Conservation (phyloP, 2,797 vertebrate genomes). For the Siniperca obscura region DNA sequence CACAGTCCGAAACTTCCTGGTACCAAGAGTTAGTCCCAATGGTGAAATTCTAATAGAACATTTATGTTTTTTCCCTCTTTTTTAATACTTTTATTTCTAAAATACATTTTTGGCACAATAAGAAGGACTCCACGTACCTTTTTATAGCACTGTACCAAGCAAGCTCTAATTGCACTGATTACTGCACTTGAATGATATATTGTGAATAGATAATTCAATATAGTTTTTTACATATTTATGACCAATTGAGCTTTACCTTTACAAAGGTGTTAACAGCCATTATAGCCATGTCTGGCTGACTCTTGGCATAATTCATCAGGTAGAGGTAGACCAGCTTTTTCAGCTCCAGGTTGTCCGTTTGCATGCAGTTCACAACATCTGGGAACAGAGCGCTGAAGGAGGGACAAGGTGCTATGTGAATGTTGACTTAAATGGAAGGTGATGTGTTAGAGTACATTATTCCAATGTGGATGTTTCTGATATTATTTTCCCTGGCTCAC, state of each 20-base stretch:
- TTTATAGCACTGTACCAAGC: not conserved
- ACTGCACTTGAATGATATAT: not conserved
- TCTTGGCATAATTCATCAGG: slow-evolving; percentile 99
- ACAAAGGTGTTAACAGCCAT: slow-evolving; percentile 99
- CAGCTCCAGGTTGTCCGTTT: slow-evolving; percentile 97
- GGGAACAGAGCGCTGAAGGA: slow-evolving; percentile 92
- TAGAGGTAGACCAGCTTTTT: slow-evolving; percentile 99
- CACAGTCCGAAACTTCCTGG: not conserved
- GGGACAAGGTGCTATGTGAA: slow-evolving; percentile 9
- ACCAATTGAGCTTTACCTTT: slow-evolving; percentile 84
- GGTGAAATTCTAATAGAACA: not conserved
- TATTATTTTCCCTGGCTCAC: slow-evolving; percentile 73
- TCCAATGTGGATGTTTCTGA: not conserved
- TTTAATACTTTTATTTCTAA: not conserved
- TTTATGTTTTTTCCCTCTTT: not conserved
- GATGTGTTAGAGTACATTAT: not conserved
- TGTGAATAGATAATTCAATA: not conserved
- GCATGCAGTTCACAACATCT: slow-evolving; percentile 99
- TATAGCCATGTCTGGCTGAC: slow-evolving; percentile 99
- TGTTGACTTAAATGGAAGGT: not conserved
- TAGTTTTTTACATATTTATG: not conserved
- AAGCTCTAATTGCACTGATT: not conserved
- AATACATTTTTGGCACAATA: not conserved
- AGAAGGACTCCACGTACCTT: not conserved
- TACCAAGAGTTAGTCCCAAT: not conserved